These are phyloP conservation scores for Engraulis encrasicolus DNA, from an alignment of 2,113 vertebrate species.

Conservation along the genomic window DNA sequence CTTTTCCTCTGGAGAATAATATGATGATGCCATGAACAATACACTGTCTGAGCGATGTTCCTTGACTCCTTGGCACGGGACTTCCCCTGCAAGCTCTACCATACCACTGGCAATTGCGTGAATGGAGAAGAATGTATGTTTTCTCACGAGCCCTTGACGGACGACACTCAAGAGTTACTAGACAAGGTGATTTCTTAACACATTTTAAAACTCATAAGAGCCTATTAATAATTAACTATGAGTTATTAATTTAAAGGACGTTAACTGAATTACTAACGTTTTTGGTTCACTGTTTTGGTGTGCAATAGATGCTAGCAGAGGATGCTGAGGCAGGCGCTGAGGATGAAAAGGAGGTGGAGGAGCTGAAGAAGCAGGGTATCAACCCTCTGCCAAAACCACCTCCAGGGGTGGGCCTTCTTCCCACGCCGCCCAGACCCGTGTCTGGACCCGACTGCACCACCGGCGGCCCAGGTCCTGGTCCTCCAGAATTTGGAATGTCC, in stretches of 20 bases:
- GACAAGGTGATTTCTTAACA: constrained; percentile 81
- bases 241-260: neutral
- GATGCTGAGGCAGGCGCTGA: constrained; percentile 93
- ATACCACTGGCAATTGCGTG: constrained; percentile 95
- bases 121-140: constrained; percentile 97
- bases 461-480: too few relatives aligned
- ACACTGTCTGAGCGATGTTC: constrained; percentile 38
- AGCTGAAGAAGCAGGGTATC: constrained; percentile 95
- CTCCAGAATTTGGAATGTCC: constrained; percentile 67
- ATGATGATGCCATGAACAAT: too few relatives aligned
- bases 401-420: constrained; percentile 83
- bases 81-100: constrained; percentile 94
- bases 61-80: constrained; percentile 83
- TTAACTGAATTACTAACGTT: too few relatives aligned
- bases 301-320: constrained; percentile 87
- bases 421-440: constrained; percentile 79
- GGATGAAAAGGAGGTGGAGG: constrained; percentile 95
- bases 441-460: constrained; percentile 67
- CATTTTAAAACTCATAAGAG: neutral
- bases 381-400: constrained; percentile 87
- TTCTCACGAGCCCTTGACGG: constrained; percentile 86
- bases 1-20: too few relatives aligned
- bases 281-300: neutral
- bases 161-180: constrained; percentile 90
- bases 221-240: neutral